A percentile compares a stretch with the other conserved stretches of the same genome.
These are phyloP conservation scores for Argya squamiceps DNA, from an alignment of 2,797 vertebrate species.

Conservation along the genomic window DNA sequence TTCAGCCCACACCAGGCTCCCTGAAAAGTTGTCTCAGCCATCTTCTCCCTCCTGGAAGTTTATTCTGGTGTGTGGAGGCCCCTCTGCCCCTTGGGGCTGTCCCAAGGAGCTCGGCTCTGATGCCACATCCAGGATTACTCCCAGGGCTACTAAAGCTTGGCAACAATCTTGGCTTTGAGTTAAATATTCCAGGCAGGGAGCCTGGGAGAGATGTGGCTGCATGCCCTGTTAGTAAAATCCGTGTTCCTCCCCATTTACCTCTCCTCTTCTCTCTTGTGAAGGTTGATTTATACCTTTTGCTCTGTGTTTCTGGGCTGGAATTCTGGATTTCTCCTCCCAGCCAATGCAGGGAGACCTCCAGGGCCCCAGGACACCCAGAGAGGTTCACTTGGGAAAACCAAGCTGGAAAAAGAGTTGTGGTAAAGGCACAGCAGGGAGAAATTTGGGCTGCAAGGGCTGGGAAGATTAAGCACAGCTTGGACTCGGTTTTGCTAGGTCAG, in stretches of 20 bases:
- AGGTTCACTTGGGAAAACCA: background rate
- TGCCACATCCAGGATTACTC: background rate
- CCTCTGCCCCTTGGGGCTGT: fast-evolving
- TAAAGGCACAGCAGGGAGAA: background rate
- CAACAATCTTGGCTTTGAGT: background rate
- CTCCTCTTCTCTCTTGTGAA: background rate
- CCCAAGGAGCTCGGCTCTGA: background rate
- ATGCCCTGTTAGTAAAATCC: fast-evolving
- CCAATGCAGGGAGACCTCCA: background rate
- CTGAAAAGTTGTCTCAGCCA: background rate
- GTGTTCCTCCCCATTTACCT: background rate
- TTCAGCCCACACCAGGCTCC: background rate
- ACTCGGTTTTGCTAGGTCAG: background rate
- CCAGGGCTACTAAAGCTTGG: background rate
- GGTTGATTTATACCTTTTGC: background rate
- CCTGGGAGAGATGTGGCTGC: fast-evolving
- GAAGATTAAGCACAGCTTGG: background rate
- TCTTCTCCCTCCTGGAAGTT: background rate
- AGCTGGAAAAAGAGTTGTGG: background rate
- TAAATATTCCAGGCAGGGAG: background rate
- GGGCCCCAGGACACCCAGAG: fast-evolving
- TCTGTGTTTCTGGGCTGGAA: background rate
- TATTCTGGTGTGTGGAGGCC: background rate
- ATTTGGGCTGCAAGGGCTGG: fast-evolving
- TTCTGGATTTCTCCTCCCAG: background rate